These are phyloP conservation scores for Molanna angustata DNA, from an alignment of 2,888 invertebrate genomes.

Conservation along the genomic window DNA sequence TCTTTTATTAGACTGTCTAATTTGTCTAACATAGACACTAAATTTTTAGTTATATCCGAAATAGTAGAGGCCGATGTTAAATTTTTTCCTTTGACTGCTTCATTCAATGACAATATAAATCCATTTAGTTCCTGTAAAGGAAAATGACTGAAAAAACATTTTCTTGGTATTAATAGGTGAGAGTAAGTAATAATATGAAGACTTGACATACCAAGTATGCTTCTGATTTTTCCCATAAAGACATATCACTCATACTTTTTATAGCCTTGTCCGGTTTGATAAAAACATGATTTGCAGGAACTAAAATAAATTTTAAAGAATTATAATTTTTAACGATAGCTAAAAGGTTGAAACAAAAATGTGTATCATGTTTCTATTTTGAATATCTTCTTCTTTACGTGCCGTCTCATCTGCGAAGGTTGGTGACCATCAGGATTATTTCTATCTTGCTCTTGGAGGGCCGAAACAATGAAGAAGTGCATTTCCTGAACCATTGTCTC, in stretches of 20 bases:
- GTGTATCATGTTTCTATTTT: too few species aligned
- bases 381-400: too few species aligned
- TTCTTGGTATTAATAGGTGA: not conserved
- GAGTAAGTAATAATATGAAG: not conserved
- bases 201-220: slow-evolving; percentile 69
- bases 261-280: slow-evolving; percentile 63
- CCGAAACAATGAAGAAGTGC: too few species aligned
- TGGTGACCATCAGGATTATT: too few species aligned
- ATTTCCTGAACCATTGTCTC: too few species aligned
- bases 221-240: slow-evolving; percentile 79
- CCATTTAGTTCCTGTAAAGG: slow-evolving; percentile 72
- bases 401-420: too few species aligned
- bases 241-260: slow-evolving; percentile 67
- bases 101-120: slow-evolving; percentile 83
- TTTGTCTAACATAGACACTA: slow-evolving; percentile 66
- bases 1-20: slow-evolving; percentile 73
- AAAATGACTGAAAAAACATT: not conserved
- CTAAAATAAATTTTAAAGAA: slow-evolving; percentile 35
- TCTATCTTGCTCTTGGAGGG: too few species aligned
- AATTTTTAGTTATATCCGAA: slow-evolving; percentile 59
- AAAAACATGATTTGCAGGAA: slow-evolving; percentile 60
- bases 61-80: slow-evolving; percentile 60
- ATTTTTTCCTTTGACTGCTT: slow-evolving; percentile 78
- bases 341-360: too few species aligned
- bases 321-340: too few species aligned